phyloP scores from a whole-genome alignment of 1,140 invertebrate genomes.

The Bombus waltoni region DNA sequence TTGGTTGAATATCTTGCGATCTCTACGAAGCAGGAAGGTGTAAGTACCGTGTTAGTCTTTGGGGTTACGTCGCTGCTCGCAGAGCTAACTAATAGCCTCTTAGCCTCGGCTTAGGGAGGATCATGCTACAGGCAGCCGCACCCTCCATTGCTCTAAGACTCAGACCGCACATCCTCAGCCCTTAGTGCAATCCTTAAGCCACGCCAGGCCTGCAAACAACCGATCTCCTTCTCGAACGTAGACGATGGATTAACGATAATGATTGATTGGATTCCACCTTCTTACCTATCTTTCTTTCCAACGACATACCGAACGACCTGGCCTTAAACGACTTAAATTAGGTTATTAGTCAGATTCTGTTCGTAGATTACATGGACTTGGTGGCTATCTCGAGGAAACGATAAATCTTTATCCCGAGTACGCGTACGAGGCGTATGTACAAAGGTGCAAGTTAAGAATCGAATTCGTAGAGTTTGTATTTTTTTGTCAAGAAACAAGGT shows the following conservation, averaged over 20 bases:
- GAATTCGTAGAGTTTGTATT: not conserved
- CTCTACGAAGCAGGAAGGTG: conserved; percentile 65
- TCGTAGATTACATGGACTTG: not conserved
- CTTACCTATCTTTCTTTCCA: not conserved
- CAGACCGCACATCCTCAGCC: conserved; percentile 56
- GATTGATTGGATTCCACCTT: conserved; percentile 32
- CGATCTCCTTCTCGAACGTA: conserved; percentile 45
- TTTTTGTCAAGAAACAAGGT: no score
- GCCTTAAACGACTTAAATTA: not conserved
- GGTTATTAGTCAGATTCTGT: no score
- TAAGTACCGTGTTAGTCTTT: conserved; percentile 76
- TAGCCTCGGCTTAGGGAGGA: conserved; percentile 76
- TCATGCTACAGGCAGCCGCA: conserved; percentile 71
- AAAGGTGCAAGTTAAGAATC: not conserved
- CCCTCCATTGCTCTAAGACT: conserved; percentile 62
- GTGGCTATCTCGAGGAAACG: no score
- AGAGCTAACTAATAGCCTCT: conserved; percentile 80
- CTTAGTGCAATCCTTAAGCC: conserved; percentile 63
- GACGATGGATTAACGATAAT: conserved; percentile 54
- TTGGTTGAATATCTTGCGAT: conserved; percentile 66
- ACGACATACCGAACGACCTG: not conserved
- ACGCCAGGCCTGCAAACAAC: conserved; percentile 59
- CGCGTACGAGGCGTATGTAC: not conserved
- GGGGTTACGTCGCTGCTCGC: conserved; percentile 74
- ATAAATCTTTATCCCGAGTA: no score